Evolutionary conservation across 2,888 invertebrate species (phyloP), one percentile per base, ranked within the genome.

Genomic region (Andrena haemorrhoa): DNA sequence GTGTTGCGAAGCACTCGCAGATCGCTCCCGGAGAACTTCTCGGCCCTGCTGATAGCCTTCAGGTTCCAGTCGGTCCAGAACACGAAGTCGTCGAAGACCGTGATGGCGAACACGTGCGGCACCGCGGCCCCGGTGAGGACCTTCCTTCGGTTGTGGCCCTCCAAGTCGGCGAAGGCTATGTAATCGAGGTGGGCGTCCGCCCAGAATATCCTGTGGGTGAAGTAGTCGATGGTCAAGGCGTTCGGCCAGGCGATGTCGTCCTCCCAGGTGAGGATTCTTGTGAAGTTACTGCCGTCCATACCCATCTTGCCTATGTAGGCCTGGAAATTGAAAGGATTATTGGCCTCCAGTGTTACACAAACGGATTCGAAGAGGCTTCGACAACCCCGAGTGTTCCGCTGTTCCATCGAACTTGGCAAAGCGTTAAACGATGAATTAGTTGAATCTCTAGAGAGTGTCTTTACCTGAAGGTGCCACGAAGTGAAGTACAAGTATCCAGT

Each of bases 1-100:
- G 98, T 98, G 90, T 98, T 99, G 70, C 98, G 94, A 1, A 99
- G 94, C 1, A 97, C 94, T 68, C 95, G 95, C 72, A 97, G 94
- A 88, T 97, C 96, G 85, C 95, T 95, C 33, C 98, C 98, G 0
- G 97, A 97, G 93, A 98, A 98, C 94, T 99, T 99, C 91, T 98
- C 97, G 0, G 99, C 98, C 88, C 97, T 96, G 86, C 97, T 96
- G 72, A 99, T 97, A 0, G 97, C 97, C 93, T 98, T 98, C 68
- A 98, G 94, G 93, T 99, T 99, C 99, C 99, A 99, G 93, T 99
- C 99, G 0, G 99, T 98, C 99, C 99, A 99, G 94, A 97, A 99
- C 26, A 98, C 95, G 89, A 95, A 96, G 90, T 99, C 98, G 91
- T 99, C 99, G 93, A 99, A 99, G 0, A 99, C 95, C 10, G 97